phyloP scores from a whole-genome alignment of 1,140 invertebrate species.

The Trichoplusia ni region DNA sequence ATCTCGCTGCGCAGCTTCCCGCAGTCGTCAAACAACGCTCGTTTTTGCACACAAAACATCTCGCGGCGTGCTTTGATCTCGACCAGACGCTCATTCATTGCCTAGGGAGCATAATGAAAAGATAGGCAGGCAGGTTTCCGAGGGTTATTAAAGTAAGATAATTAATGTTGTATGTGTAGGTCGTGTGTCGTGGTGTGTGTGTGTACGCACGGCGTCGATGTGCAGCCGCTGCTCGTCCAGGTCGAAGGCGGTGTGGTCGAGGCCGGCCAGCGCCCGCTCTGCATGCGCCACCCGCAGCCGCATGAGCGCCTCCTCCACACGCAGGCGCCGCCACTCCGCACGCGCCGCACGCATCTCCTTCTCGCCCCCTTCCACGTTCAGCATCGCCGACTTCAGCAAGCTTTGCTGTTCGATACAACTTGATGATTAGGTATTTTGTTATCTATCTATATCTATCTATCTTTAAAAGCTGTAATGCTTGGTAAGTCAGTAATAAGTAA shows the following conservation, averaged over 20 bases:
- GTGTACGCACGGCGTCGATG: conserved; percentile 54
- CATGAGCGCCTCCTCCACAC: conserved; percentile 85
- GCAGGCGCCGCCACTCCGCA: conserved; percentile 77
- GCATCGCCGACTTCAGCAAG: conserved; percentile 62
- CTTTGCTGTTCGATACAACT: conserved; percentile 57
- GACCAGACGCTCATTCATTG: conserved; percentile 84
- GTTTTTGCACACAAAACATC: conserved; percentile 82
- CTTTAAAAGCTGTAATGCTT: too few species aligned
- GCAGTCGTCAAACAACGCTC: conserved; percentile 82
- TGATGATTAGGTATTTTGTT: not conserved
- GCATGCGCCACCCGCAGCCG: conserved; percentile 83
- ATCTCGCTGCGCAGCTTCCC: conserved; percentile 82
- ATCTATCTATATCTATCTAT: too few species aligned
- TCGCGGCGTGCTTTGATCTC: conserved; percentile 84
- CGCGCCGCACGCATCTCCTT: conserved; percentile 68
- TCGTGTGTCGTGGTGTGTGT: too few species aligned
- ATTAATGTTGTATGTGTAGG: not conserved
- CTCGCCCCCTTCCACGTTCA: conserved; percentile 82
- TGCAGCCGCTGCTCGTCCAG: conserved; percentile 61
- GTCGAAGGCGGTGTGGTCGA: conserved; percentile 81
- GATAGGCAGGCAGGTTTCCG: too few species aligned
- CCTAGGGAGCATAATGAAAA: conserved; percentile 65
- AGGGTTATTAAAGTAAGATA: too few species aligned
- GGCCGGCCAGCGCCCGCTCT: conserved; percentile 80
- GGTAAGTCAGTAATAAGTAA: too few species aligned